Conservation (phyloP, 2,888 invertebrate species). For the Leptopilina myrica region DNA sequence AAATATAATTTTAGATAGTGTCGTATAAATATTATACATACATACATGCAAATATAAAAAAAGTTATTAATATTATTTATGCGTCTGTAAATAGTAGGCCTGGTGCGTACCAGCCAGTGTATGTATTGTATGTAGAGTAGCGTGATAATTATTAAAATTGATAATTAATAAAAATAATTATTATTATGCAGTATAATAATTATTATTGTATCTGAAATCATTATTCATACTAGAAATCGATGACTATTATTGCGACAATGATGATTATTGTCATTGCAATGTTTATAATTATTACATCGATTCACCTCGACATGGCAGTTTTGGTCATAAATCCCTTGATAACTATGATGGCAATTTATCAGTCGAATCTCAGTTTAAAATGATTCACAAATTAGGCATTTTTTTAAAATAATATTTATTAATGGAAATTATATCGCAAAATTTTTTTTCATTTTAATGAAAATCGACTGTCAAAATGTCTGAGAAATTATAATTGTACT, state of each 20-base stretch:
- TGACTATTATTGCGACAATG: constrained; percentile 61
- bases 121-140: constrained; percentile 77
- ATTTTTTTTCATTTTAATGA: constrained; percentile 39
- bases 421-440: background rate
- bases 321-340: constrained; percentile 61
- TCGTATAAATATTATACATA: constrained; percentile 66
- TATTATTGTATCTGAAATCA: constrained; percentile 63
- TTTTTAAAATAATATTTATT: too few species aligned
- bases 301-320: constrained; percentile 62
- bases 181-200: constrained; percentile 52
- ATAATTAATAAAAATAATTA: constrained; percentile 57
- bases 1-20: constrained; percentile 59
- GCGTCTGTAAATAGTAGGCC: constrained; percentile 76
- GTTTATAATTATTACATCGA: constrained; percentile 69
- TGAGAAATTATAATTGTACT: constrained; percentile 52
- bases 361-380: constrained; percentile 44
- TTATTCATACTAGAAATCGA: constrained; percentile 52
- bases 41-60: constrained; percentile 69
- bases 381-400: background rate
- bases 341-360: constrained; percentile 58
- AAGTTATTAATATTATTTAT: constrained; percentile 75
- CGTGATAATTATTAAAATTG: constrained; percentile 61
- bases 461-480: constrained; percentile 60
- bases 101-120: constrained; percentile 70
- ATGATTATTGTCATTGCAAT: constrained; percentile 72